Evolutionary conservation across 2,888 invertebrate species (phyloP).

Genomic region (Cinara cedri): DNA sequence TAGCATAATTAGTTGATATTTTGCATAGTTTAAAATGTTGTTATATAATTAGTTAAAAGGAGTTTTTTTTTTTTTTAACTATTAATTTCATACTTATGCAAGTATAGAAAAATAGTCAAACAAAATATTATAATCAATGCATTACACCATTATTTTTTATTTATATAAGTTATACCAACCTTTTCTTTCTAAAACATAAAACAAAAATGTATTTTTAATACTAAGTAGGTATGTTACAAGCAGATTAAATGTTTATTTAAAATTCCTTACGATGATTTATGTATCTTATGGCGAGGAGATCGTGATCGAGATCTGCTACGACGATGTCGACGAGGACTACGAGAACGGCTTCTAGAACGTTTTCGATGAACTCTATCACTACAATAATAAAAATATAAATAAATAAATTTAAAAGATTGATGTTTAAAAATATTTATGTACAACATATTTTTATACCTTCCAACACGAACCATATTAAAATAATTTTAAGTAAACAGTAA

Average conservation of each 20-base stretch:
- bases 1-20: too few relatives aligned
- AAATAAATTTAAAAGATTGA: background rate
- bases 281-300: slow-evolving; percentile 51
- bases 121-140: background rate
- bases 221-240: background rate
- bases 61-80: too few relatives aligned
- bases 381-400: slow-evolving; percentile 47
- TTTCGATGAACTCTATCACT: slow-evolving; percentile 66
- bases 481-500: background rate
- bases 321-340: slow-evolving; percentile 67
- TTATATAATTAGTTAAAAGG: too few relatives aligned
- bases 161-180: slow-evolving; percentile 1
- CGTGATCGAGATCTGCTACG: slow-evolving; percentile 73
- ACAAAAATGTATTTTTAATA: background rate
- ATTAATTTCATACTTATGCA: too few relatives aligned
- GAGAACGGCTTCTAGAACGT: slow-evolving; percentile 69
- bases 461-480: slow-evolving; percentile 35
- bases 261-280: slow-evolving; percentile 52
- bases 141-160: background rate
- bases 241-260: background rate
- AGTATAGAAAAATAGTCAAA: too few relatives aligned
- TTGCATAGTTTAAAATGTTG: too few relatives aligned
- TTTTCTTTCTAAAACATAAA: slow-evolving; percentile 32
- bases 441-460: background rate
- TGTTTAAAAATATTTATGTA: background rate